Conservation (phyloP, 2,888 invertebrate species). For the Gari tellinella region DNA sequence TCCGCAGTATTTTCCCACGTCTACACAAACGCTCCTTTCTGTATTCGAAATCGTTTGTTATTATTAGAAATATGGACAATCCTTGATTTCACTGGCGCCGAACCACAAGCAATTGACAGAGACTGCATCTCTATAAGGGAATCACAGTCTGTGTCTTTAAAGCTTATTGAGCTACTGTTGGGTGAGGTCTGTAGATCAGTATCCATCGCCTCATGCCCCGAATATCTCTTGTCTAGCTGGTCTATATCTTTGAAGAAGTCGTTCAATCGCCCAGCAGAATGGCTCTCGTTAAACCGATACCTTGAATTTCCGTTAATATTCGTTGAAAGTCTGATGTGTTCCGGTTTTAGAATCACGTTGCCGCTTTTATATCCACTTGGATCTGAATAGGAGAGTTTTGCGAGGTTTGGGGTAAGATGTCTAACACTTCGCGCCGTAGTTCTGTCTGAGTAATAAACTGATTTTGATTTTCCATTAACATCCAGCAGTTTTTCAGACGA, state of each 20-base stretch:
- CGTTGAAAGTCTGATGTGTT: constrained; percentile 1
- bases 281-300: constrained; percentile 18
- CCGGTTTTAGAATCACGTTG: constrained; percentile 27
- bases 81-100: constrained; percentile 26
- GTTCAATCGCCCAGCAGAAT: constrained; percentile 40
- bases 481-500: constrained; percentile 44
- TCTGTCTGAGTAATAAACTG: constrained; percentile 47
- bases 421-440: constrained; percentile 22
- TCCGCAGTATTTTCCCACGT: too few relatives aligned
- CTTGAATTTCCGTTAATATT: constrained; percentile 24
- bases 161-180: constrained; percentile 33
- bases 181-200: constrained; percentile 19
- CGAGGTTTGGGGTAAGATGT: constrained; percentile 17
- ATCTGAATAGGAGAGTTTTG: constrained; percentile 29
- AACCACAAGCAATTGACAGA: constrained; percentile 32
- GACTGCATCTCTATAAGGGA: constrained; percentile 40
- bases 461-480: constrained; percentile 49
- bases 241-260: constrained; percentile 30
- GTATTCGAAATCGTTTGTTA: constrained; percentile 7
- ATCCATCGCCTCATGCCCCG: constrained; percentile 1
- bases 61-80: not conserved
- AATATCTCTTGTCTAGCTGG: constrained; percentile 5
- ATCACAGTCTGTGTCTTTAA: constrained; percentile 43
- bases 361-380: constrained; percentile 30
- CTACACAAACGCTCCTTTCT: constrained; percentile 17